phyloP scores from a whole-genome alignment of 2,797 vertebrate genomes.

The Poeciliopsis gracilis region DNA sequence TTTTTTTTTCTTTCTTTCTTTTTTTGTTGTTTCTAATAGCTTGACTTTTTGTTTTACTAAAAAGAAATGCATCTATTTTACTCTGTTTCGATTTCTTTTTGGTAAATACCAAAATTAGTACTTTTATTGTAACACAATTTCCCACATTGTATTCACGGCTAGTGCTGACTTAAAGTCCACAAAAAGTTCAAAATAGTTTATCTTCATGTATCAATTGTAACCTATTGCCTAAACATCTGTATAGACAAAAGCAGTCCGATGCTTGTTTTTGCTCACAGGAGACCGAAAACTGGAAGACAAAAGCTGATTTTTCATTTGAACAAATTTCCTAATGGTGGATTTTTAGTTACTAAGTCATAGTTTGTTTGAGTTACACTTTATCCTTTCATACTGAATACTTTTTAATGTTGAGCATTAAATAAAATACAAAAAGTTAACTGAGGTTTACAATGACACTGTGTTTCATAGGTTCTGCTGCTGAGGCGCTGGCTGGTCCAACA shows the following conservation, averaged over 20 bases:
- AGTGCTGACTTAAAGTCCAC: neutral
- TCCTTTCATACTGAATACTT: neutral
- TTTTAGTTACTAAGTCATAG: neutral
- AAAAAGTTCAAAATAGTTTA: too few species aligned
- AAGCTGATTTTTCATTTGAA: neutral
- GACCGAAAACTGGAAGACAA: neutral
- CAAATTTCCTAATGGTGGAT: neutral
- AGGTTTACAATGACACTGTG: neutral
- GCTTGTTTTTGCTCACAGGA: neutral
- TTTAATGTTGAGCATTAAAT: neutral
- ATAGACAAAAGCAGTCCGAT: neutral
- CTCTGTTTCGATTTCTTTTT: neutral
- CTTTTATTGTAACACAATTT: neutral
- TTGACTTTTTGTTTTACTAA: neutral
- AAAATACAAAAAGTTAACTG: neutral
- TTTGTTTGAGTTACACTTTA: neutral
- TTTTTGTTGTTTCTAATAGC: neutral
- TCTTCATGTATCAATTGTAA: too few species aligned
- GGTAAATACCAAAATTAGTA: neutral
- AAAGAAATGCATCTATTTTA: neutral
- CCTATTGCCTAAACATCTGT: neutral
- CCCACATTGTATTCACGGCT: neutral
- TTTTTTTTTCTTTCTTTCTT: neutral
- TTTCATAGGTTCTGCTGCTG: neutral
- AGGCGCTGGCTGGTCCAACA: rapidly evolving